Percentiles rank a stretch among this genome's conserved stretches.
phyloP scores from a whole-genome alignment of 2,797 vertebrate species.

The Darevskia mixta region DNA sequence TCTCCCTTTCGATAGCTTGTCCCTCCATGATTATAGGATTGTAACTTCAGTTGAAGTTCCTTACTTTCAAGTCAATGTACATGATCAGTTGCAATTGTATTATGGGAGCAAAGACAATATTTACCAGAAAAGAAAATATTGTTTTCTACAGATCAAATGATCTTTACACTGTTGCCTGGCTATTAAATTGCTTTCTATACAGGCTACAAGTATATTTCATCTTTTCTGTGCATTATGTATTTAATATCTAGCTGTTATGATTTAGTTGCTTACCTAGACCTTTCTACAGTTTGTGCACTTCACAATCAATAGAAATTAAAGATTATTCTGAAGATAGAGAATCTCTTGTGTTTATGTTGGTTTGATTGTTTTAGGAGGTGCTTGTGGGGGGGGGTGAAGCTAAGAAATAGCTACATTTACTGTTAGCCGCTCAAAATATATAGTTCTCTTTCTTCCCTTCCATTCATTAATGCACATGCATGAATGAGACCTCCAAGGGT shows the following conservation, averaged over 20 bases:
- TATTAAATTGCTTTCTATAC: constrained; percentile 3
- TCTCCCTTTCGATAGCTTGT: neutral
- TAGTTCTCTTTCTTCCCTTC: neutral
- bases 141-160: neutral
- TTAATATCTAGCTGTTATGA: constrained; percentile 27
- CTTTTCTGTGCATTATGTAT: neutral
- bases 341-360: neutral
- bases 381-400: neutral
- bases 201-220: neutral
- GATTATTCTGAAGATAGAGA: constrained; percentile 9
- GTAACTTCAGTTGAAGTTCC: neutral
- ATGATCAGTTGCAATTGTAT: neutral
- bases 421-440: constrained; percentile 18
- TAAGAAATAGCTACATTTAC: constrained; percentile 30
- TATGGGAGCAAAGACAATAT: neutral
- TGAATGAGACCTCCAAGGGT: constrained; percentile 33
- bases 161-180: neutral
- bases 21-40: neutral
- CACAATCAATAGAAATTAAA: constrained; percentile 25
- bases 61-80: neutral
- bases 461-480: constrained; percentile 38
- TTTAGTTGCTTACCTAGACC: neutral
- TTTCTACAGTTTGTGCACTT: neutral
- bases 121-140: neutral
- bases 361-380: neutral